Base-by-base conservation (phyloP, 2,888 invertebrate species). In the Polymixis flavicincta region DNA sequence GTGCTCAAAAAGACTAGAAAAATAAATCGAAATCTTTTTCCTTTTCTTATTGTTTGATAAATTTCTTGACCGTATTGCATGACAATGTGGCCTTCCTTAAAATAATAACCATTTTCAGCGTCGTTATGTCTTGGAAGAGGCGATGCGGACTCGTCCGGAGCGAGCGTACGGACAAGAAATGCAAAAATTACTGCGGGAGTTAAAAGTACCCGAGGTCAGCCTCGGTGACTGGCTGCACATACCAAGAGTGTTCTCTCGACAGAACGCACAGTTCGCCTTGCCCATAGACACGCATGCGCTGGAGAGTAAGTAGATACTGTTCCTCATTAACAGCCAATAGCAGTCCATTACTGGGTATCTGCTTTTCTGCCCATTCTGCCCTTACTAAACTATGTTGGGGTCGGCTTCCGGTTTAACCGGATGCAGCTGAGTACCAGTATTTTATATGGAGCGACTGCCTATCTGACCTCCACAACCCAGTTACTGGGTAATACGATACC, bases 231-330 rank as follows among this genome's bases (percentile, higher is more conserved):
- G 97, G 97, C 93, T 97, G 25, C 97, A 97, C 85, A 96, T 98
- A 84, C 98, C 98, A 0, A 94, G 98, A 64, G 97, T 97, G n/a
- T 98, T 98, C 92, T 97, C 98, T 0, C 97, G 98, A 59, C 97
- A 97, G 57, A 98, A 97, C 82, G 98, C 98, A 0, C 97, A 98
- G 83, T 98, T 98, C 91, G 97, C 98, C 83, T 94, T 98, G 70
- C 98, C 98, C 0, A 96, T 98, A 79, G 97, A 98, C 84, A 92
- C 94, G 2, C 89, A 92, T 68, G 90, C 90, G 14, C 87, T 96
- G 6, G 91, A 94, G 79, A 86, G 95, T 95, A 66, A 66, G 66
- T 52, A 52, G 11, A 11, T 9, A 42, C 25, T 25, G 14, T 25
- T 55, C 14, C 25, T 25, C 7, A 8, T 25, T 13, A 55, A 55